Evolutionary conservation across 2,113 vertebrate genomes (phyloP).

Genomic region (Dromaius novaehollandiae): DNA sequence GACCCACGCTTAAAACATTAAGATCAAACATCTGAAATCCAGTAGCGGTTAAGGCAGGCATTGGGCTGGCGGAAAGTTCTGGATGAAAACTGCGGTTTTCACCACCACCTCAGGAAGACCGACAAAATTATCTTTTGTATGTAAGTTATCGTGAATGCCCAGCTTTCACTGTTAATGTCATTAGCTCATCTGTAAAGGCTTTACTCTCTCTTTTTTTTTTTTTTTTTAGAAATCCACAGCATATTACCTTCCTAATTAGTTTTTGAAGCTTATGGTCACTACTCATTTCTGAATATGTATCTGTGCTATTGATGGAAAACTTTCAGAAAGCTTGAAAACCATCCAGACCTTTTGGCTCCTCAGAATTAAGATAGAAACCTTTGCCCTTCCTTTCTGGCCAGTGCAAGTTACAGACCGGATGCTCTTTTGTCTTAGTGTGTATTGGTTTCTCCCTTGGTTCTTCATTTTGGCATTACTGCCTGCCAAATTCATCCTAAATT

Average conservation of each 20-base stretch:
- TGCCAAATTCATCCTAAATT: not conserved
- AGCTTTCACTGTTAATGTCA: not conserved
- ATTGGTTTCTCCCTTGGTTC: not conserved
- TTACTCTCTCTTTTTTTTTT: not conserved
- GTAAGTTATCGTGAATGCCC: not conserved
- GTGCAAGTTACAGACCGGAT: not conserved
- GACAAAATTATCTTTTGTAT: not conserved
- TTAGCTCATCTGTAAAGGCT: not conserved
- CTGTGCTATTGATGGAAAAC: not conserved
- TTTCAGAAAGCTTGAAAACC: not conserved
- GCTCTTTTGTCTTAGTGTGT: not conserved
- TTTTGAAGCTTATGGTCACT: not conserved
- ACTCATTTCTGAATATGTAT: not conserved
- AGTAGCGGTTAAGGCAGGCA: not conserved
- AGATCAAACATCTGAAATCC: not conserved
- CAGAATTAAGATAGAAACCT: not conserved
- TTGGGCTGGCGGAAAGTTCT: not conserved
- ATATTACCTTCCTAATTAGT: not conserved
- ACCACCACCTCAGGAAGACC: not conserved
- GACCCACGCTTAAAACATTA: too few species aligned
- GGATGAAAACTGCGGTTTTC: not conserved
- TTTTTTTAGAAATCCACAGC: not conserved
- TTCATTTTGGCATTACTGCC: not conserved
- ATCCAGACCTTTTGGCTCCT: not conserved
- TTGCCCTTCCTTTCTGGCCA: not conserved